Percentiles rank a stretch among this genome's conserved stretches.
Evolutionary conservation across 2,888 invertebrate species (phyloP).

Genomic region (Andrena haemorrhoa): DNA sequence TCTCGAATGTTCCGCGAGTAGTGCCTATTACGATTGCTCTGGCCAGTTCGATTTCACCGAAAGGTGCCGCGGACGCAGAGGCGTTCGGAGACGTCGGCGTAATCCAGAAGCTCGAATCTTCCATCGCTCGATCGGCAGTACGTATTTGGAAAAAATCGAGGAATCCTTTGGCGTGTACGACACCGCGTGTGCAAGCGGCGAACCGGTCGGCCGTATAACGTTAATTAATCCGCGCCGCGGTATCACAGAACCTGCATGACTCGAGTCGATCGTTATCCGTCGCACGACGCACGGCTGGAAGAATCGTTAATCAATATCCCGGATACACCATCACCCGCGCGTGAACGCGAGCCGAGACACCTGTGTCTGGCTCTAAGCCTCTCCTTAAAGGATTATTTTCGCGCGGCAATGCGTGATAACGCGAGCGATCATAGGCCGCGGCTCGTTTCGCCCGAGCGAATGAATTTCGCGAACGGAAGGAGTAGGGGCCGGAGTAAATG

Average conservation of each 20-base stretch:
- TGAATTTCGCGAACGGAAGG: conserved; percentile 10
- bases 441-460: conserved; percentile 18
- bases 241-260: conserved; percentile 67
- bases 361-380: background rate
- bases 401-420: background rate
- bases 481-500: background rate
- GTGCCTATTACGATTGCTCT: too few relatives aligned
- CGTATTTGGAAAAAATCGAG: conserved; percentile 10
- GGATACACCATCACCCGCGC: conserved; percentile 25
- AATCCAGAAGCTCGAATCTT: background rate
- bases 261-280: conserved; percentile 72
- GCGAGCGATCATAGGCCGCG: background rate
- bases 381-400: background rate
- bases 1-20: background rate
- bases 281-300: conserved; percentile 53
- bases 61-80: too few relatives aligned
- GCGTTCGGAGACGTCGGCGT: background rate
- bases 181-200: conserved; percentile 12
- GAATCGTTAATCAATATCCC: conserved; percentile 72
- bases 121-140: background rate
- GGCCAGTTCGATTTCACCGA: too few relatives aligned
- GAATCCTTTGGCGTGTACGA: conserved; percentile 1
- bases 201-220: conserved; percentile 67
- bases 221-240: conserved; percentile 74
- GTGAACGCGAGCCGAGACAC: background rate